Evolutionary conservation across 2,113 vertebrate species (phyloP).

Genomic region (Eulacestoma nigropectus): DNA sequence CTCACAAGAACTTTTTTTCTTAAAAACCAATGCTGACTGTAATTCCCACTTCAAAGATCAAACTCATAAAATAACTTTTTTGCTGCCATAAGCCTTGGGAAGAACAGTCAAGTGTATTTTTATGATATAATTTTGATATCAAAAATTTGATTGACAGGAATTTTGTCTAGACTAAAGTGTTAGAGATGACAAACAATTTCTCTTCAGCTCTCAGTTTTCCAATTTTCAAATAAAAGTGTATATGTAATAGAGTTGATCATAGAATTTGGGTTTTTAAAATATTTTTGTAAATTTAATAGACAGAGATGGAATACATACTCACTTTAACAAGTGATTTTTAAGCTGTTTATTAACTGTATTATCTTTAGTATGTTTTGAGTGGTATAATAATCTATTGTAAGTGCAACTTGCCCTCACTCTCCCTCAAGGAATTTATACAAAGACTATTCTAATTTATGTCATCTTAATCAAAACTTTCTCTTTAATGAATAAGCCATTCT

Average conservation of each 20-base stretch:
- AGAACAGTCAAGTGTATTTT: not conserved
- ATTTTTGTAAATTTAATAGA: not conserved
- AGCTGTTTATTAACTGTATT: not conserved
- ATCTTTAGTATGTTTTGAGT: not conserved
- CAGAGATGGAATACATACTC: not conserved
- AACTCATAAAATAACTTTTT: not conserved
- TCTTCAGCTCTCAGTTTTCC: not conserved
- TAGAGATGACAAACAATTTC: not conserved
- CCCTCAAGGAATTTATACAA: not conserved
- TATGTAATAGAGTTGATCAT: accelerated
- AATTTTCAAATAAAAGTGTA: not conserved
- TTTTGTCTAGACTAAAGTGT: not conserved
- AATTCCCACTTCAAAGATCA: not conserved
- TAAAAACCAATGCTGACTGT: not conserved
- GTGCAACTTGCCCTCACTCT: accelerated
- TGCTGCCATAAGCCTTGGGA: not conserved
- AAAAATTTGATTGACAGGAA: not conserved
- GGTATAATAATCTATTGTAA: not conserved
- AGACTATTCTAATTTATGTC: not conserved
- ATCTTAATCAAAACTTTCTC: not conserved
- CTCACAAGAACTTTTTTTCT: not conserved
- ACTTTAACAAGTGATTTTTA: not conserved
- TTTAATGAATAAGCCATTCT: not conserved
- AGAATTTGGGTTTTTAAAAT: not conserved
- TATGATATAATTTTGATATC: not conserved